A percentile compares a stretch with the other conserved stretches of the same genome.
Evolutionary conservation across 2,797 vertebrate genomes (phyloP).

Genomic region (Muscicapa striata): DNA sequence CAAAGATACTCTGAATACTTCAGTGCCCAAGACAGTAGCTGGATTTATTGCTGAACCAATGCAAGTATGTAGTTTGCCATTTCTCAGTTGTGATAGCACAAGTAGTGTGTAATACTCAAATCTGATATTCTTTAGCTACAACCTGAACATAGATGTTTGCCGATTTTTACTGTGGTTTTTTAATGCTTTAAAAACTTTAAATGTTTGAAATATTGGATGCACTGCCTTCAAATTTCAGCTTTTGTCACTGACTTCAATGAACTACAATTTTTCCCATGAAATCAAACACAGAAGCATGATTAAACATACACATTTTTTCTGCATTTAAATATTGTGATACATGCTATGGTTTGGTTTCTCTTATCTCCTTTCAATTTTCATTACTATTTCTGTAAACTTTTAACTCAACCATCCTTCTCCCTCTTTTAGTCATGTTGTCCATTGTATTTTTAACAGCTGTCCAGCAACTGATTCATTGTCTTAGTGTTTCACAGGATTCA

Average conservation of each 20-base stretch:
- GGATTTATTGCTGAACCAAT: constrained; percentile 94
- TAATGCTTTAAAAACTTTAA: not conserved
- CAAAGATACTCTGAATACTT: constrained; percentile 87
- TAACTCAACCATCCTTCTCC: not conserved
- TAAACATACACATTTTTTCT: not conserved
- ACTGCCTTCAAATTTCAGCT: not conserved
- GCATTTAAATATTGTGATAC: not conserved
- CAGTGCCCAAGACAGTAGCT: constrained; percentile 83
- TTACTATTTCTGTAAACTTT: not conserved
- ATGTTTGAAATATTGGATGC: not conserved
- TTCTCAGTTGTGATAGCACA: not conserved
- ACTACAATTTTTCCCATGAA: not conserved
- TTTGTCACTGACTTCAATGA: not conserved
- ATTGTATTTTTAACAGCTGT: not conserved
- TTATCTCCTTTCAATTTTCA: not conserved
- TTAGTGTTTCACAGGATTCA: not conserved
- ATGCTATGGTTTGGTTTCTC: not conserved
- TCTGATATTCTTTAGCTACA: not conserved
- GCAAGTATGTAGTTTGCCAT: constrained; percentile 79
- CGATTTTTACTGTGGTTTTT: not conserved
- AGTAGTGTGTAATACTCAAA: not conserved
- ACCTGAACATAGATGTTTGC: not conserved
- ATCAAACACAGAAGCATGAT: not conserved
- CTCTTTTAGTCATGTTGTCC: not conserved
- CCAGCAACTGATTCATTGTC: not conserved